Conservation (phyloP, 2,888 invertebrate genomes). For the Tipula confusa region DNA sequence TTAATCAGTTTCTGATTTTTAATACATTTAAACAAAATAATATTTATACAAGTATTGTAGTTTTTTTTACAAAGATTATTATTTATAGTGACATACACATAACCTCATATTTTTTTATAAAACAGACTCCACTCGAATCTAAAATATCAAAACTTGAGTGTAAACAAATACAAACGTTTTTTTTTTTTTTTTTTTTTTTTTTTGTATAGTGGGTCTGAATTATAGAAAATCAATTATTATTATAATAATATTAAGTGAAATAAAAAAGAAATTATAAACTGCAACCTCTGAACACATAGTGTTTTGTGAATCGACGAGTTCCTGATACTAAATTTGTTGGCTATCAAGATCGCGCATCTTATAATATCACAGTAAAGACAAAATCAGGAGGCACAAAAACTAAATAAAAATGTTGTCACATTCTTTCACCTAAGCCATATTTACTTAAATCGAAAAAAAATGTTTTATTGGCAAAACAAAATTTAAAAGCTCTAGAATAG, state of each 20-base stretch:
- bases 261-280: background rate
- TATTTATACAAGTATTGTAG: background rate
- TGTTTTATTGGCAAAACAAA: background rate
- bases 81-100: background rate
- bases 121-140: background rate
- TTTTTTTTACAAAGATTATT: background rate
- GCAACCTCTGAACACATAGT: background rate
- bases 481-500: background rate
- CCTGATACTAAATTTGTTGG: conserved; percentile 3
- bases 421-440: background rate
- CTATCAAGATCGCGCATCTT: conserved; percentile 25
- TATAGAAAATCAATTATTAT: background rate
- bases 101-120: background rate
- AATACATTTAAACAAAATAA: background rate
- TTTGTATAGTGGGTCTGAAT: background rate
- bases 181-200: background rate
- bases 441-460: background rate
- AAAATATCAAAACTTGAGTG: background rate
- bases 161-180: background rate
- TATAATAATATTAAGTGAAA: background rate
- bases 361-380: too few species aligned
- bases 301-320: background rate
- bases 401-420: too few species aligned
- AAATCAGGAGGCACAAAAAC: background rate
- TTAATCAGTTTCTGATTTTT: too few species aligned